These are phyloP conservation scores for Aelia acuminata DNA, from an alignment of 2,888 invertebrate species.

Conservation along the genomic window DNA sequence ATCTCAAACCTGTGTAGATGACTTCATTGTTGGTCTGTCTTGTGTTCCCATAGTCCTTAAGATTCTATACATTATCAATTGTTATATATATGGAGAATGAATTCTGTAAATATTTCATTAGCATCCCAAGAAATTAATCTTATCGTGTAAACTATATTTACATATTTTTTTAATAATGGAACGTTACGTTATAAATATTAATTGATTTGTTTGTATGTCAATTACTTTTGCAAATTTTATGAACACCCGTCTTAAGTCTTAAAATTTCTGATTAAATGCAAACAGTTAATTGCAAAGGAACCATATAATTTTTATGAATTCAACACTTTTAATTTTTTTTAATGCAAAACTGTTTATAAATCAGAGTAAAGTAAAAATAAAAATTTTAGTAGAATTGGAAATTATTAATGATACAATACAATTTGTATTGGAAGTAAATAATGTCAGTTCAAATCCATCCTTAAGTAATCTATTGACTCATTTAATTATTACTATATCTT, in stretches of 20 bases:
- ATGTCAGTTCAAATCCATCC: background rate
- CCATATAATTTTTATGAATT: background rate
- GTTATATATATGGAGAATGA: background rate
- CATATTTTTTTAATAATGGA: background rate
- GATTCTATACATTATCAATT: background rate
- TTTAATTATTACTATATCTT: background rate
- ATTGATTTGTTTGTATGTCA: background rate
- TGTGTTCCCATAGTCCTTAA: background rate
- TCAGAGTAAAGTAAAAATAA: background rate
- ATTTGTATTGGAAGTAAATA: background rate
- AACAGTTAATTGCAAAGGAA: background rate
- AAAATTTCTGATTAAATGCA: too few relatives aligned
- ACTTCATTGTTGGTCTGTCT: slow-evolving; percentile 18
- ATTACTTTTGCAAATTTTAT: background rate
- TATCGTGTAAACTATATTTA: background rate
- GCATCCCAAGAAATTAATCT: background rate
- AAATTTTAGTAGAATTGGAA: background rate
- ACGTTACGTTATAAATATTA: background rate
- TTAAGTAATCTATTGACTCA: background rate
- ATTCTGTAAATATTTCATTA: slow-evolving; percentile 5
- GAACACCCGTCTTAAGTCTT: background rate
- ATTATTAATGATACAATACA: background rate
- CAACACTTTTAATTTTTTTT: too few relatives aligned
- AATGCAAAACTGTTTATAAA: background rate
- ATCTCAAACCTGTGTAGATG: slow-evolving; percentile 8